These are phyloP conservation scores for Serinus canaria DNA, from an alignment of 2,113 vertebrate genomes.

Conservation along the genomic window DNA sequence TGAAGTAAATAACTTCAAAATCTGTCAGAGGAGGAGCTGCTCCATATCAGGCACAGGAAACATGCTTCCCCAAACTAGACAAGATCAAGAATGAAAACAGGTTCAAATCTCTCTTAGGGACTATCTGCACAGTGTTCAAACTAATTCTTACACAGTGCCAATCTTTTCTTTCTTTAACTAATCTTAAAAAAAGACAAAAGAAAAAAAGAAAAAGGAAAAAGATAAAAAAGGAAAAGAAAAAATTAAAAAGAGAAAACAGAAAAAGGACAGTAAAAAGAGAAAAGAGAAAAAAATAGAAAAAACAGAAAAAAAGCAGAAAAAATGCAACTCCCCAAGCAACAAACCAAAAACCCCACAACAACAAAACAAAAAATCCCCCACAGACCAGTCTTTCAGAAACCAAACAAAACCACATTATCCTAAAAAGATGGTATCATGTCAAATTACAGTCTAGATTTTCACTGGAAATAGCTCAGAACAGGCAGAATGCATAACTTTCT, in stretches of 20 bases:
- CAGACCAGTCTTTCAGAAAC: neutral
- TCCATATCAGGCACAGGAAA: neutral
- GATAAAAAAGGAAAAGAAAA: fast-evolving
- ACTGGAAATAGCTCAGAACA: neutral
- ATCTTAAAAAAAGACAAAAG: neutral
- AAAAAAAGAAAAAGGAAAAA: fast-evolving
- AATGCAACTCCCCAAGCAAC: no score
- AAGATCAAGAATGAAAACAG: neutral
- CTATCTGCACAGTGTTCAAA: fast-evolving
- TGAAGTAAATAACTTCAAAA: neutral
- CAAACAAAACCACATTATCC: neutral
- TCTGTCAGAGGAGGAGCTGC: neutral
- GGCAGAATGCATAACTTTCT: neutral
- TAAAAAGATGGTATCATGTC: neutral
- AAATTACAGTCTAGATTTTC: neutral
- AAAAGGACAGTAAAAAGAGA: fast-evolving
- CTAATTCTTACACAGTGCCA: neutral
- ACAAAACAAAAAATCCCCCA: neutral
- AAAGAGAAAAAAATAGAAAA: no score
- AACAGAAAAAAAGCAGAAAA: no score
- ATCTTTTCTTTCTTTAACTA: neutral
- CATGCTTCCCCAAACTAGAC: neutral
- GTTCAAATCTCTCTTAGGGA: neutral
- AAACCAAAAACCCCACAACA: neutral
- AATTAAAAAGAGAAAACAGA: fast-evolving